Evolutionary conservation across 2,888 invertebrate genomes (phyloP), one percentile per base, ranked within the genome.

Genomic region (Tromatobia lineatoria): DNA sequence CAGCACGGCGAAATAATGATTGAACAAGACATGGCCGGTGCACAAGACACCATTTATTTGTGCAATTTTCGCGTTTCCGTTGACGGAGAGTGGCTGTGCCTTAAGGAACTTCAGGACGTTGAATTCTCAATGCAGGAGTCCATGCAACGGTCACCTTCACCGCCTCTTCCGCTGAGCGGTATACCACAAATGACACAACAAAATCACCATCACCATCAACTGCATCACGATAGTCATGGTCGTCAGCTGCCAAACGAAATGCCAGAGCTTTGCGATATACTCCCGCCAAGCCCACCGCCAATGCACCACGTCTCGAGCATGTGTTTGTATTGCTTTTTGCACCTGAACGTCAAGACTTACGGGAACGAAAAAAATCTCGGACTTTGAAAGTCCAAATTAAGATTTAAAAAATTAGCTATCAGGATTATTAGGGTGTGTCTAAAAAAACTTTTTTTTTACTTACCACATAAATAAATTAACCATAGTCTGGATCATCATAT

Each of bases 41-140:
- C 98, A 66, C 98, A 98, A 94, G 99, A 99, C 94, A 99, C 99
- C 80, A 98, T 99, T 91, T 99, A 99, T 94, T 94, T 99, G 94
- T 99, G 99, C 95, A 99, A 99, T 94, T 99, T 99, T 94, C 97
- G 99, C 80, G 99, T 99, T 7, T 98, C 98, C 73, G 99, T 99
- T 59, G 99, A 99, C 92, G 99, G 99, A 83, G 99, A 99, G 94
- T 99, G 99, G 99, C 95, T 99, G 82, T 99, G 99, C 93, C 95
- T 99, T 79, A 98, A 98, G 93, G 99, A 99, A 94, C 95, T 99
- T 83, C 98, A 98, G 90, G 99, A 99, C 94, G 97, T 98, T 92
- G 98, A 98, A 91, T 95, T 95, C 89, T 94, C 94, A 80, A 96
- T 97, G 95, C 97, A 96, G 90, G 96, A 97, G 88, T 95, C 97